Percentiles rank a stretch among this genome's conserved stretches.
Conservation (phyloP, 2,797 vertebrate species). For the Muscicapa comitata region DNA sequence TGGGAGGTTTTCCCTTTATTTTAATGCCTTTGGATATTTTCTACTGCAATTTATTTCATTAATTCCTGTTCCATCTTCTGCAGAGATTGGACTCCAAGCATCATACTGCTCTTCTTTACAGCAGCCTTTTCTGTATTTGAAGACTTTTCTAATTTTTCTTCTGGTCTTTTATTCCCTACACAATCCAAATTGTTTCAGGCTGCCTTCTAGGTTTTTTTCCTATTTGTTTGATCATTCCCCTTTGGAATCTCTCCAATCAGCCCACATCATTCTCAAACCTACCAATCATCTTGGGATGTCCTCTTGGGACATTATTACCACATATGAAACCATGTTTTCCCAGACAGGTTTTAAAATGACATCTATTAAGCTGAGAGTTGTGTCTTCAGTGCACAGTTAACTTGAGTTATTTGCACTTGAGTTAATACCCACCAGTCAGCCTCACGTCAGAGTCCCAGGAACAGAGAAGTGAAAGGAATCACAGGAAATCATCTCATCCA, state of each 20-base stretch:
- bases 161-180: background rate
- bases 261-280: background rate
- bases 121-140: background rate
- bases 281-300: background rate
- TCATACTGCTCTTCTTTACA: background rate
- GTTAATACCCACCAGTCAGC: background rate
- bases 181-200: background rate
- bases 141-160: background rate
- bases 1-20: accelerated
- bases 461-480: background rate
- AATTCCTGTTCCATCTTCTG: background rate
- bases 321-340: background rate
- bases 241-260: conserved; percentile 12
- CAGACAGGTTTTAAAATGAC: conserved; percentile 17
- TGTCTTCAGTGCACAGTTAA: conserved; percentile 16
- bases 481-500: background rate
- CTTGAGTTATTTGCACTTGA: conserved; percentile 36
- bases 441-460: background rate
- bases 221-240: background rate
- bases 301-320: conserved; percentile 18
- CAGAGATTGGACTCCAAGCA: background rate
- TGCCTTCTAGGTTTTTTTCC: conserved; percentile 5
- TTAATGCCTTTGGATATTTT: background rate
- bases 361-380: conserved; percentile 1
- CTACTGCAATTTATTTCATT: background rate